Percentiles rank a stretch among this genome's conserved stretches.
phyloP scores from a whole-genome alignment of 2,888 invertebrate species.

The Encarsia formosa region DNA sequence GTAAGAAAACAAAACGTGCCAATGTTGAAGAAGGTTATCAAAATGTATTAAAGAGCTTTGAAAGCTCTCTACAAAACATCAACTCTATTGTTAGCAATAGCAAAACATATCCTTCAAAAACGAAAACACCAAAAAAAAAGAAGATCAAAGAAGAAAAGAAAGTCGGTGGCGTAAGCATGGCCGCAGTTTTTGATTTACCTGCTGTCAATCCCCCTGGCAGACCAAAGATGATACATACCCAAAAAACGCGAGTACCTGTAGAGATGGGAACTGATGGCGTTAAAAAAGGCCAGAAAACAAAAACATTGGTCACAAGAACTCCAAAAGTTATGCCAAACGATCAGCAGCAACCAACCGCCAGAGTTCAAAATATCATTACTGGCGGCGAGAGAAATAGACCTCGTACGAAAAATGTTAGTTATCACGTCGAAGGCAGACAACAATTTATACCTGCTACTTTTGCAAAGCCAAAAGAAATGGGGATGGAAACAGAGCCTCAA shows the following conservation, averaged over 20 bases:
- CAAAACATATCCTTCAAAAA: slow-evolving; percentile 44
- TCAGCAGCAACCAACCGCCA: slow-evolving; percentile 3
- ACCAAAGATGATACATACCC: slow-evolving; percentile 76
- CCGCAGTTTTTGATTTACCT: slow-evolving; percentile 37
- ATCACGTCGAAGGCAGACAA: slow-evolving; percentile 56
- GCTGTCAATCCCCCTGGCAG: slow-evolving; percentile 52
- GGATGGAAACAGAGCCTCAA: not conserved
- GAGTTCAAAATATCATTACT: slow-evolving; percentile 32
- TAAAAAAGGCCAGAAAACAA: slow-evolving; percentile 57
- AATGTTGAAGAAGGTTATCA: slow-evolving; percentile 46
- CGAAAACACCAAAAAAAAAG: slow-evolving; percentile 45
- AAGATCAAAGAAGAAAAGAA: slow-evolving; percentile 47
- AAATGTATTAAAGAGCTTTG: slow-evolving; percentile 47
- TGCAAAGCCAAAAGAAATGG: slow-evolving; percentile 26
- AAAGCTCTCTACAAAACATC: slow-evolving; percentile 47
- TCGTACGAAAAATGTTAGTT: slow-evolving; percentile 64
- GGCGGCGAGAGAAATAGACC: slow-evolving; percentile 55
- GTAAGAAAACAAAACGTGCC: slow-evolving; percentile 42
- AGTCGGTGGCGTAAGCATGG: slow-evolving; percentile 29
- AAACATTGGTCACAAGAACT: slow-evolving; percentile 57
- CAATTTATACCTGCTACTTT: slow-evolving; percentile 57
- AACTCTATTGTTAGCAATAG: slow-evolving; percentile 52
- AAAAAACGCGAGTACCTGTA: slow-evolving; percentile 58
- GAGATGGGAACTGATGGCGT: slow-evolving; percentile 54
- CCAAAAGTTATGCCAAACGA: slow-evolving; percentile 49